Percentiles rank a stretch among this genome's conserved stretches.
Evolutionary conservation across 2,113 vertebrate genomes (phyloP).

Genomic region (Columba janthina): DNA sequence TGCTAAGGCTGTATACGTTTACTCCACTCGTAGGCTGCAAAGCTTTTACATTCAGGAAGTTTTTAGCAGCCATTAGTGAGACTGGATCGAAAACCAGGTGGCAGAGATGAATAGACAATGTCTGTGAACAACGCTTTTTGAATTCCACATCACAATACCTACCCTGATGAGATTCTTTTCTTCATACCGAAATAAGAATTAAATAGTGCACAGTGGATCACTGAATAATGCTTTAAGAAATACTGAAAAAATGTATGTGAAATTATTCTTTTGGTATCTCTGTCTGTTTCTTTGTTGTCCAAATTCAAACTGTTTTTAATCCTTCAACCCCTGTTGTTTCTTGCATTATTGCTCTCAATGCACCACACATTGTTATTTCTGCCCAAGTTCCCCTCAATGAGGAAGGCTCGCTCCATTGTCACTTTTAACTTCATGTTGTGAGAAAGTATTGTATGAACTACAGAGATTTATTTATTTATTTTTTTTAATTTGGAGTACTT

Average conservation of each 20-base stretch:
- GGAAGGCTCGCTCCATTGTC: constrained; percentile 33
- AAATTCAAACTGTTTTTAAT: constrained; percentile 59
- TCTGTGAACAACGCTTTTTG: constrained; percentile 19
- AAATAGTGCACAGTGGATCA: constrained; percentile 12
- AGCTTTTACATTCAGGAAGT: constrained; percentile 44
- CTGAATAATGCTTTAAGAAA: constrained; percentile 45
- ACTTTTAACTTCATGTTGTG: constrained; percentile 1
- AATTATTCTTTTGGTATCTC: constrained; percentile 49
- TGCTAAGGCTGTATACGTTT: background rate
- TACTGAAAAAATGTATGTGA: background rate
- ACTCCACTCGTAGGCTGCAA: background rate
- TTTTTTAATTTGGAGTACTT: background rate
- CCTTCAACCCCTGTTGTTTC: constrained; percentile 59
- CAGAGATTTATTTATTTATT: background rate
- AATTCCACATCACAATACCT: constrained; percentile 37
- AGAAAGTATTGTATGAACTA: constrained; percentile 12
- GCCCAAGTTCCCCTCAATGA: constrained; percentile 65
- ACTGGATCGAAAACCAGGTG: constrained; percentile 44
- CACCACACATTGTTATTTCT: constrained; percentile 64
- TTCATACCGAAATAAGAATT: constrained; percentile 32
- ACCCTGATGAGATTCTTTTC: constrained; percentile 44
- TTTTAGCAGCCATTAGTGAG: constrained; percentile 37
- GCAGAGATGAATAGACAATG: constrained; percentile 50
- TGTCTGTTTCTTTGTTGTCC: constrained; percentile 45
- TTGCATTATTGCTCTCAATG: constrained; percentile 42